Base-by-base conservation (phyloP, 1,140 invertebrate genomes). In the Zaprionus ghesquierei region DNA sequence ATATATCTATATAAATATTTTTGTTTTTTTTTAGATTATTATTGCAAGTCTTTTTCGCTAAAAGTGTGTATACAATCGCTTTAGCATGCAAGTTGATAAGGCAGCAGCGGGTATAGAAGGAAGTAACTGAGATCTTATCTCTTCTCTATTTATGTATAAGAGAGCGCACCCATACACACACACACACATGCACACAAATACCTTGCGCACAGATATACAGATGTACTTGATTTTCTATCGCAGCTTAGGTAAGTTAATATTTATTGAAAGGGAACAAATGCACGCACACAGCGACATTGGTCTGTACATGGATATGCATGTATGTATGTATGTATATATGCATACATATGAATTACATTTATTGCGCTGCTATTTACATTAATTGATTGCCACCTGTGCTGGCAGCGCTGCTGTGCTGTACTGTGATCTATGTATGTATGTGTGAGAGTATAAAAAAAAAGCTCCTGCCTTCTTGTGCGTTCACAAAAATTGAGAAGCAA, bases 401-500 rank as follows among this genome's bases (percentile, higher is more conserved):
- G 23, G 9, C 22, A 20, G 20, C 41, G 13, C 23, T 29, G 46
- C 15, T 27, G 2, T 63, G 68, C 12, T n/a, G n/a, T n/a, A n/a
- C n/a, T n/a, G n/a, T n/a, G n/a, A n/a, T n/a, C n/a, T n/a, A n/a
- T n/a, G n/a, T n/a, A n/a, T n/a, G n/a, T n/a, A n/a, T n/a, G n/a
- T n/a, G n/a, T n/a, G n/a, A n/a, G n/a, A n/a, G n/a, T n/a, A n/a
- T n/a, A 25, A 25, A 25, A 27, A 49, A 54, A 22, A 9, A 22
- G 23, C 66, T 41, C 35, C 55, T 33, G 20, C 33, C 55, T 75
- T 59, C 66, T 78, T 77, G 85, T 80, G 81, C 77, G 81, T 87
- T 85, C 82, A 77, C 72, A 71, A 84, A 76, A 84, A 81, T 85
- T 85, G 73, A 74, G 69, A 61, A 75, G 72, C 50, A 46, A 15